Evolutionary conservation across 2,113 vertebrate genomes (phyloP), one percentile per base, ranked within the genome.

Genomic region (Gavialis gangeticus): DNA sequence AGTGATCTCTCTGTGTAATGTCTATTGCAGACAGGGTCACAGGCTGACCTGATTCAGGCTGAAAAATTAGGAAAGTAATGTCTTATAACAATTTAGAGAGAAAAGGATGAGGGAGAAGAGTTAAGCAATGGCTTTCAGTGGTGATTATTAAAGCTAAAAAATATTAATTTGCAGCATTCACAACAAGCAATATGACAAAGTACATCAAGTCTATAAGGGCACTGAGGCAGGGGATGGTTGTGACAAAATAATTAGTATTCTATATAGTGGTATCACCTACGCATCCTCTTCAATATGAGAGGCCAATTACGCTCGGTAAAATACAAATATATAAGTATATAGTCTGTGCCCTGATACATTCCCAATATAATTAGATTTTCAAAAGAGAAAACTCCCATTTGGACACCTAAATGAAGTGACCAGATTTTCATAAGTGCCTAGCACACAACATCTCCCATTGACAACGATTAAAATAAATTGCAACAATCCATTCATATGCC

Each of bases 31-130:
- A 75, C 30, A 94, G 87, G 95, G 84, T 73, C 54, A 91, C 21
- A 93, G 92, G 79, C 59, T 71, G 87, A 96, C 89, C 4, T 14
- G 66, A 80, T 84, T 85, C 21, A 94, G 83, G 59, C 89, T 85
- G 12, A 78, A 93, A 76, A 73, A 81, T 75, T 90, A 94, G 94
- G 63, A 58, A 88, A 24, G 60, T 66, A 96, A 86, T 0, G 0
- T 60, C 30, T 94, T 77, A 81, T 67, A 87, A 94, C 12, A 92
- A 28, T 13, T 90, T 55, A 71, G 30, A 85, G 1, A 18, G 54
- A 80, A 77, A 18, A 82, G 21, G 87, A n/a, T 15, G 13, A 66
- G 2, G 4, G 11, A 4, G 75, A 21, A 76, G 6, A 82, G 66
- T 84, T 77, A 87, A 87, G 88, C 16, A 73, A n/a, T 28, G 69